A percentile compares a stretch with the other conserved stretches of the same genome.
Evolutionary conservation across 2,888 invertebrate genomes (phyloP).

Genomic region (Crocallis elinguaria): DNA sequence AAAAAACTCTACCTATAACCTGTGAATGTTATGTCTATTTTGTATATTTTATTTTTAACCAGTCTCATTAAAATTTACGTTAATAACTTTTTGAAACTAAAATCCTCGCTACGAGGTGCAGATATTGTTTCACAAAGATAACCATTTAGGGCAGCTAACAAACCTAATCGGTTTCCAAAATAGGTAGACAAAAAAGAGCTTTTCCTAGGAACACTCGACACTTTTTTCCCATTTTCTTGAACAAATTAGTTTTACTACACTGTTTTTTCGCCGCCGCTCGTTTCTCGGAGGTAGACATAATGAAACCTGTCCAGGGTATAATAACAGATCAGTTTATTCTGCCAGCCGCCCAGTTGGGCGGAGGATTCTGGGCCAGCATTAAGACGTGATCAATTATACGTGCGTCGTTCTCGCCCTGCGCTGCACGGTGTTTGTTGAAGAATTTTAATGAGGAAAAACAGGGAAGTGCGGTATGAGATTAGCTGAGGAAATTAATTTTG

Average conservation of each 20-base stretch:
- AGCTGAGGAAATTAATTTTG: constrained; percentile 34
- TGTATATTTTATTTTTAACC: too few relatives aligned
- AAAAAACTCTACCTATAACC: too few relatives aligned
- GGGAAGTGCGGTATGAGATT: constrained; percentile 34
- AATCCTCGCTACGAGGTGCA: too few relatives aligned
- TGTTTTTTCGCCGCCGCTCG: constrained; percentile 10
- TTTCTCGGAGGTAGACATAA: constrained; percentile 20
- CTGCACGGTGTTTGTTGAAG: constrained; percentile 45
- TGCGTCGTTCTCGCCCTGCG: constrained; percentile 47
- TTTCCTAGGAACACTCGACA: neutral
- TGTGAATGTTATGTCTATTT: too few relatives aligned
- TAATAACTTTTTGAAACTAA: too few relatives aligned
- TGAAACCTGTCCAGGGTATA: constrained; percentile 56
- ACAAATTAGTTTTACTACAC: constrained; percentile 13
- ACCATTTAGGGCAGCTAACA: too few relatives aligned
- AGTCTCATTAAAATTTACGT: too few relatives aligned
- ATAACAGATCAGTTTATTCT: constrained; percentile 68
- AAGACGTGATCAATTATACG: constrained; percentile 72
- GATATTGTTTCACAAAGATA: too few relatives aligned
- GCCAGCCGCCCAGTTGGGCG: constrained; percentile 31
- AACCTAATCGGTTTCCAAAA: neutral
- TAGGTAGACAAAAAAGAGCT: neutral
- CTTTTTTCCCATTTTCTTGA: constrained; percentile 4
- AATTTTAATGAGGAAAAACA: constrained; percentile 53
- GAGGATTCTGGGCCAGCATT: constrained; percentile 41